Conservation (phyloP, 2,797 vertebrate genomes). For the Alca torda region DNA sequence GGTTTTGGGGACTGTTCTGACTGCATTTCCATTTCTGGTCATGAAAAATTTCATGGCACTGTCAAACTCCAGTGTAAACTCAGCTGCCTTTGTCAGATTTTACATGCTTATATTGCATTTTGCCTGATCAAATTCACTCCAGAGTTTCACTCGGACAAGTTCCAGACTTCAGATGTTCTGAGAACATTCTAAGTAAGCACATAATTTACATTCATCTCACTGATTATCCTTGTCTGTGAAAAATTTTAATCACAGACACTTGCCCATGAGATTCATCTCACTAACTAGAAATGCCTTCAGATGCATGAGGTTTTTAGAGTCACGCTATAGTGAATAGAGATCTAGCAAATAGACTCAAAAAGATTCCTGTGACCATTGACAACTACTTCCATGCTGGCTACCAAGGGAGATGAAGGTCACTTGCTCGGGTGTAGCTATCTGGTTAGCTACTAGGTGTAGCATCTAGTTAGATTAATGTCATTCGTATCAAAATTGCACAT, state of each 20-base stretch:
- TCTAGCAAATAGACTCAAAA: background rate
- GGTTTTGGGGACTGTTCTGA: background rate
- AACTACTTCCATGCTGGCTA: background rate
- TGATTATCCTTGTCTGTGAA: background rate
- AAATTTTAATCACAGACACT: background rate
- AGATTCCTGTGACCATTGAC: background rate
- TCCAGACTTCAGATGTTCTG: background rate
- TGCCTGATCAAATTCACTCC: background rate
- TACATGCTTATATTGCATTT: background rate
- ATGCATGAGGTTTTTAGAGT: background rate
- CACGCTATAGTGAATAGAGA: background rate
- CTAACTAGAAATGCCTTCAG: background rate
- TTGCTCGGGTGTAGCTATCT: background rate
- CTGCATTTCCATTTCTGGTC: background rate
- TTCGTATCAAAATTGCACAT: background rate
- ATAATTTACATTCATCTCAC: background rate
- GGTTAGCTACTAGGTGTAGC: too few relatives aligned
- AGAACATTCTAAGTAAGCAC: background rate
- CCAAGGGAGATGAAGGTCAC: background rate
- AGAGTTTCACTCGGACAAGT: background rate
- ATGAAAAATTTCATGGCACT: background rate
- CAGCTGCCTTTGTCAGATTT: background rate
- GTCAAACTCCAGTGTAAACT: background rate
- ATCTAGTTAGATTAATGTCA: background rate
- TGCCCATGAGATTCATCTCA: background rate